A percentile compares a stretch with the other conserved stretches of the same genome.
phyloP scores from a whole-genome alignment of 2,888 invertebrate species.

The Arenicola marina region DNA sequence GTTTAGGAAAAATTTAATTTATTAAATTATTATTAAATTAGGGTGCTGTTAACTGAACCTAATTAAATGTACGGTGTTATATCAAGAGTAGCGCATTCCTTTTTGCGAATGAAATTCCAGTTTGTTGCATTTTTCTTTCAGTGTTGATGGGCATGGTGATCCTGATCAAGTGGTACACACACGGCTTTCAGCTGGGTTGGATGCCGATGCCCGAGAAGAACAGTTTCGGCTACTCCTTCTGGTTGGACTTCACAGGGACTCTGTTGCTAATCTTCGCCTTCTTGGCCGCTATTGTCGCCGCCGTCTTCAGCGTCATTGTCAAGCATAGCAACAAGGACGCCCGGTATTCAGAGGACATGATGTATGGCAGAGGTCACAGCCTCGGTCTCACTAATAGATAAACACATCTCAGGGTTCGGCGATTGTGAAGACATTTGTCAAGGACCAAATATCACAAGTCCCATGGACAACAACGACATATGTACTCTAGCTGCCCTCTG shows the following conservation, averaged over 20 bases:
- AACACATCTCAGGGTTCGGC: too few species aligned
- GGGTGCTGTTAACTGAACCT: not conserved
- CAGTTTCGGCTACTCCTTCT: slow-evolving; percentile 2
- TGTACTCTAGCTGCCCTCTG: too few species aligned
- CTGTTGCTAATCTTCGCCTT: not conserved
- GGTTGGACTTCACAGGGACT: slow-evolving; percentile 2
- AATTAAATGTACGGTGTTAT: not conserved
- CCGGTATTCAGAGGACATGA: slow-evolving; percentile 10
- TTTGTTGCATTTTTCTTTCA: not conserved
- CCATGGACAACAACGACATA: too few species aligned
- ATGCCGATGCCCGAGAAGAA: slow-evolving; percentile 13
- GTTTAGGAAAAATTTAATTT: not conserved
- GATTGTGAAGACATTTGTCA: too few species aligned
- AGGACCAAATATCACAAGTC: too few species aligned
- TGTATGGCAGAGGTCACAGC: slow-evolving; percentile 6
- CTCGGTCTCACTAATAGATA: too few species aligned
- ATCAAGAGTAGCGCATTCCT: not conserved
- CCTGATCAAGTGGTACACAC: not conserved
- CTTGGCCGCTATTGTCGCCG: not conserved
- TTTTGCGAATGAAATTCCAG: not conserved
- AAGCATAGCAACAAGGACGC: not conserved
- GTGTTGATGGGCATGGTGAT: not conserved
- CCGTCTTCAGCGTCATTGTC: not conserved
- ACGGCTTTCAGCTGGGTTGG: not conserved
- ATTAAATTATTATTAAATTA: not conserved